phyloP scores from a whole-genome alignment of 2,888 invertebrate species.

The Leptopterna dolabrata region DNA sequence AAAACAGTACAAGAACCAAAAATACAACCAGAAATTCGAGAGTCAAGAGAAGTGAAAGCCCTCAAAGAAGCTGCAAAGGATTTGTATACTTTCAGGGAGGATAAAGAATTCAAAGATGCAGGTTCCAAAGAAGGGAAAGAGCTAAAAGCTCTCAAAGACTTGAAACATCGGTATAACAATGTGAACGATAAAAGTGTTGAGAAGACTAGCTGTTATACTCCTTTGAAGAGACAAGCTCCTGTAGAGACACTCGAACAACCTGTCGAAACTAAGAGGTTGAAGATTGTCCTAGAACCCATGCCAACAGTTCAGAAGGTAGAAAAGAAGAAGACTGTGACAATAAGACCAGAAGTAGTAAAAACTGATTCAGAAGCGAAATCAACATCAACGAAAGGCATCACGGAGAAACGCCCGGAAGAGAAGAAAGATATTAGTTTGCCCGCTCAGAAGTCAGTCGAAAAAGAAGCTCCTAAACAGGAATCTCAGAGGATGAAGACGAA shows the following conservation, averaged over 20 bases:
- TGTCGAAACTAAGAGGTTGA: conserved; percentile 29
- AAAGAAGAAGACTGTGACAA: background rate
- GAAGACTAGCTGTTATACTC: background rate
- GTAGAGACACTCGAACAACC: background rate
- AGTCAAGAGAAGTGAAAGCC: background rate
- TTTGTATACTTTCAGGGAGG: background rate
- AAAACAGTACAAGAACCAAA: background rate
- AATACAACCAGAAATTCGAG: background rate
- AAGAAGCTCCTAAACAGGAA: background rate
- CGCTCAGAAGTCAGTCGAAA: background rate
- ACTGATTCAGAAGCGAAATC: background rate
- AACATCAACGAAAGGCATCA: background rate
- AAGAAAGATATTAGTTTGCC: background rate
- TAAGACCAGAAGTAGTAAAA: background rate
- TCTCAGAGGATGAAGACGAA: conserved; percentile 18
- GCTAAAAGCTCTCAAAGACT: background rate
- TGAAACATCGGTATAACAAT: background rate
- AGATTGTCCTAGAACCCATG: conserved; percentile 12
- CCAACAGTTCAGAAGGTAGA: background rate
- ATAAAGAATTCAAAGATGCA: background rate
- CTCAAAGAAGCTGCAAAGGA: background rate
- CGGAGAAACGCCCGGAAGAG: background rate
- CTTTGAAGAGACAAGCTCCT: conserved; percentile 2
- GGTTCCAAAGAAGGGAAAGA: conserved; percentile 4
- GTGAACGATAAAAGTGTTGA: background rate